These are phyloP conservation scores for Entomobrya proxima DNA, from an alignment of 2,888 invertebrate species.

Conservation along the genomic window DNA sequence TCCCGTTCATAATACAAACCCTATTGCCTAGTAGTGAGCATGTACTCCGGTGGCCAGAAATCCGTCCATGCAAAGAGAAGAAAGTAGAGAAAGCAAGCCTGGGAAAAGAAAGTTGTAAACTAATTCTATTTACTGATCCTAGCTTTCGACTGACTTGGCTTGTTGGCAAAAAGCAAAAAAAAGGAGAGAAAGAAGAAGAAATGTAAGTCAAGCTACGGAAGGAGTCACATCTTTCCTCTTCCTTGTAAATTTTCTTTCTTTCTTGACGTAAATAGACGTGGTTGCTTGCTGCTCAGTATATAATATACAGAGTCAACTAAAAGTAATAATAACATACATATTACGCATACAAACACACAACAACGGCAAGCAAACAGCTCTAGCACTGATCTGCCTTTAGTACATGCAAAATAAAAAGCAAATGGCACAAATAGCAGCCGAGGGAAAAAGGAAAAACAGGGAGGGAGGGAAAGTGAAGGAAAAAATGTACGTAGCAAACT, in stretches of 20 bases:
- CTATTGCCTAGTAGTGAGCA: background rate
- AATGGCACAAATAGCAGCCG: conserved; percentile 44
- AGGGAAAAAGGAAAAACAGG: conserved; percentile 28
- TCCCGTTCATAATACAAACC: background rate
- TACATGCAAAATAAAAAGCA: conserved; percentile 39
- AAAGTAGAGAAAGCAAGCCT: background rate
- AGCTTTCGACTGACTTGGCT: background rate
- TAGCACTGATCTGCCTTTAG: background rate
- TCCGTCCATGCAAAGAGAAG: background rate
- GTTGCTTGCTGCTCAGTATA: conserved; percentile 12
- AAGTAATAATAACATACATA: background rate
- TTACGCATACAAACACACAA: background rate
- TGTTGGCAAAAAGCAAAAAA: conserved; percentile 5
- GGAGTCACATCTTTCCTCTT: conserved; percentile 67
- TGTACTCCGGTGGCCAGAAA: background rate
- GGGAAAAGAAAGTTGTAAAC: conserved; percentile 51
- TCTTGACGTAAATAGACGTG: conserved; percentile 62
- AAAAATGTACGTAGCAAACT: conserved; percentile 4
- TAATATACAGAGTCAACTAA: background rate
- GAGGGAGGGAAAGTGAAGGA: conserved; percentile 6
- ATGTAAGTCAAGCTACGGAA: conserved; percentile 66
- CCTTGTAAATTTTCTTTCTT: conserved; percentile 60
- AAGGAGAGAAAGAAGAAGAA: conserved; percentile 8
- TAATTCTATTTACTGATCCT: conserved; percentile 65
- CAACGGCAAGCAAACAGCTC: background rate